Evolutionary conservation across 2,113 vertebrate species (phyloP).

Genomic region (Symphodus melops): DNA sequence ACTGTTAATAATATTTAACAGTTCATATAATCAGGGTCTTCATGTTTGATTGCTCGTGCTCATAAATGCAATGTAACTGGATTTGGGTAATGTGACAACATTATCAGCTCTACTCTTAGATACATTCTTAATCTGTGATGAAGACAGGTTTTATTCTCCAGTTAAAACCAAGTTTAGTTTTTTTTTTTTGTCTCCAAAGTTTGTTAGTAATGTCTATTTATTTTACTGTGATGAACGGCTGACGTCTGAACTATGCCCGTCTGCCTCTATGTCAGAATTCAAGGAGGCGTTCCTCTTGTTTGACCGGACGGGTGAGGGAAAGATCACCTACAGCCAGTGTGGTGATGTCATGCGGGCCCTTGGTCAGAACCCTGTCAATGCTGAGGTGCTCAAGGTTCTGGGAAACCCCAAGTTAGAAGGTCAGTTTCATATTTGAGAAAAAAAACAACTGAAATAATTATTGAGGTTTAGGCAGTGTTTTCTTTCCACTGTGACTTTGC

Average conservation of each 20-base stretch:
- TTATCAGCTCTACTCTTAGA: neutral
- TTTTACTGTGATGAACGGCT: neutral
- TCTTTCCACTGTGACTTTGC: too few relatives aligned
- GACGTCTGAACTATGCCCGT: neutral
- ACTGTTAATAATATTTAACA: too few relatives aligned
- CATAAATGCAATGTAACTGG: neutral
- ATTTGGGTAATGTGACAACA: too few relatives aligned
- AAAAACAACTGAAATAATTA: neutral
- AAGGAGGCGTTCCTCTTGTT: slow-evolving; percentile 94
- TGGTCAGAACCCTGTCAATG: slow-evolving; percentile 94
- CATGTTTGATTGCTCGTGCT: neutral
- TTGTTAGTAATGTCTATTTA: neutral
- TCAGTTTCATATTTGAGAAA: neutral
- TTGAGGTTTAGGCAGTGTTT: too few relatives aligned
- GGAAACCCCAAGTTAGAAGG: slow-evolving; percentile 94
- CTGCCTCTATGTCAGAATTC: slow-evolving; percentile 83
- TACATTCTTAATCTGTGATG: too few relatives aligned
- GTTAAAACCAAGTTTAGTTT: too few relatives aligned
- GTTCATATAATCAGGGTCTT: neutral
- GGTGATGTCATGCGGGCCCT: slow-evolving; percentile 93
- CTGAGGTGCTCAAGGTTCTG: slow-evolving; percentile 92
- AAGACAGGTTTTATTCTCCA: too few relatives aligned
- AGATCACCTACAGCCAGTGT: slow-evolving; percentile 91
- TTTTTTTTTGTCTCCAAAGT: neutral
- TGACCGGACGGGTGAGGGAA: slow-evolving; percentile 90